Conservation (phyloP, 2,888 invertebrate genomes). For the Acrocera orbiculus region DNA sequence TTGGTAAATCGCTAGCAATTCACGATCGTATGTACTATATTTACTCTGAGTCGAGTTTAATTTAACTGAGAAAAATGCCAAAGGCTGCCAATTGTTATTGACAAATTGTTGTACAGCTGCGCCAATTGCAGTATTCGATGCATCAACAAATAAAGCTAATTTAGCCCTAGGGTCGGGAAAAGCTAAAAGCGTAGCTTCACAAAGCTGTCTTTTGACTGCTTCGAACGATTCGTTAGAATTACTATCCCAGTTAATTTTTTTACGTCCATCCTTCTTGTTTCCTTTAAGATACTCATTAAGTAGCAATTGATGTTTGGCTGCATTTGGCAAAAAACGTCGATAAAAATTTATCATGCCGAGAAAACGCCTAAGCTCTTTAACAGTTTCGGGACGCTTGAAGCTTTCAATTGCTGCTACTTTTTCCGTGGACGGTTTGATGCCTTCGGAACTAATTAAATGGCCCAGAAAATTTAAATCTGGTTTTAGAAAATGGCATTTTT, state of each 20-base stretch:
- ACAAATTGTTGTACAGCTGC: background rate
- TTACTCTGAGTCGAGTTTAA: background rate
- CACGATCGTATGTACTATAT: slow-evolving; percentile 1
- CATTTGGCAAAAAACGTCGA: background rate
- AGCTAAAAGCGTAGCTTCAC: too few relatives aligned
- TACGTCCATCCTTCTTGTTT: slow-evolving; percentile 1
- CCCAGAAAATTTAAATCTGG: background rate
- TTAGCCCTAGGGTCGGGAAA: background rate
- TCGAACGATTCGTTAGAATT: background rate
- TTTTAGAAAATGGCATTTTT: slow-evolving; percentile 1
- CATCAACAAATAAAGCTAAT: background rate
- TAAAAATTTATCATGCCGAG: slow-evolving; percentile 1
- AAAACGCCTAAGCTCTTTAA: background rate
- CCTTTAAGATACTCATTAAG: background rate
- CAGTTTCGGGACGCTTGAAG: background rate
- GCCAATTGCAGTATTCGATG: background rate
- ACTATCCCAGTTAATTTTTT: background rate
- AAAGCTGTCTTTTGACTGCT: background rate
- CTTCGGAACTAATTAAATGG: background rate
- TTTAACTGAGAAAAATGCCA: slow-evolving; percentile 1
- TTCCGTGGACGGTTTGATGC: background rate
- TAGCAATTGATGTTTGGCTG: background rate
- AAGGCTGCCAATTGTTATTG: background rate
- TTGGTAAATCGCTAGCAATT: background rate
- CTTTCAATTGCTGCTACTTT: background rate